phyloP scores from a whole-genome alignment of 2,888 invertebrate species.

The Stratiomys singularior region DNA sequence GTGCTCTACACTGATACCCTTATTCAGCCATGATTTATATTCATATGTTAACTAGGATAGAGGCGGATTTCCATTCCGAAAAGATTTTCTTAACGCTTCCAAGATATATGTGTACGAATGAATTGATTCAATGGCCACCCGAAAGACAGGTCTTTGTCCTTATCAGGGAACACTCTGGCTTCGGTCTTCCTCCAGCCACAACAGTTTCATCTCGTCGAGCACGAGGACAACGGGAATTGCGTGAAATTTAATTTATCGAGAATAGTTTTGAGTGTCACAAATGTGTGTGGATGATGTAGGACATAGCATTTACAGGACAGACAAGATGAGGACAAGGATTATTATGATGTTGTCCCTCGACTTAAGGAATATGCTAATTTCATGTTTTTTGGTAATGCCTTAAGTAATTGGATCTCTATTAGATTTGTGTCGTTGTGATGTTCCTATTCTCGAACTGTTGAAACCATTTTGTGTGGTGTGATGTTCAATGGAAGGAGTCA shows the following conservation, averaged over 20 bases:
- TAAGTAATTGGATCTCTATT: slow-evolving; percentile 66
- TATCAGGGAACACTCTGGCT: neutral
- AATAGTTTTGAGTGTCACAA: slow-evolving; percentile 47
- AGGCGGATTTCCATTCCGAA: slow-evolving; percentile 47
- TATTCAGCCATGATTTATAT: slow-evolving; percentile 50
- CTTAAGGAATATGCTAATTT: slow-evolving; percentile 64
- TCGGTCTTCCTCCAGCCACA: neutral
- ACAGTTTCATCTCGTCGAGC: neutral
- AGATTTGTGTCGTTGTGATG: slow-evolving; percentile 56
- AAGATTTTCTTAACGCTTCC: slow-evolving; percentile 39
- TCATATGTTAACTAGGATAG: slow-evolving; percentile 49
- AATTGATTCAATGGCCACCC: neutral
- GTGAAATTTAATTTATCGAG: slow-evolving; percentile 50
- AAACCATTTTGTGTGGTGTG: neutral
- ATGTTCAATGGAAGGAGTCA: neutral
- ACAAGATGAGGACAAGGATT: slow-evolving; percentile 51
- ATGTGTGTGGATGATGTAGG: slow-evolving; percentile 36
- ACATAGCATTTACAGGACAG: slow-evolving; percentile 42
- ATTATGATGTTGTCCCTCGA: slow-evolving; percentile 48
- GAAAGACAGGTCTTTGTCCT: slow-evolving; percentile 34
- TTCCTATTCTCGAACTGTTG: slow-evolving; percentile 3
- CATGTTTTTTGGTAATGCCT: slow-evolving; percentile 61
- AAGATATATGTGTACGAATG: slow-evolving; percentile 27
- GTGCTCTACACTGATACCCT: slow-evolving; percentile 23
- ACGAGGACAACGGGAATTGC: neutral